These are phyloP conservation scores for Ptychadena robeensis DNA, from an alignment of 2,797 vertebrate species.

Conservation along the genomic window DNA sequence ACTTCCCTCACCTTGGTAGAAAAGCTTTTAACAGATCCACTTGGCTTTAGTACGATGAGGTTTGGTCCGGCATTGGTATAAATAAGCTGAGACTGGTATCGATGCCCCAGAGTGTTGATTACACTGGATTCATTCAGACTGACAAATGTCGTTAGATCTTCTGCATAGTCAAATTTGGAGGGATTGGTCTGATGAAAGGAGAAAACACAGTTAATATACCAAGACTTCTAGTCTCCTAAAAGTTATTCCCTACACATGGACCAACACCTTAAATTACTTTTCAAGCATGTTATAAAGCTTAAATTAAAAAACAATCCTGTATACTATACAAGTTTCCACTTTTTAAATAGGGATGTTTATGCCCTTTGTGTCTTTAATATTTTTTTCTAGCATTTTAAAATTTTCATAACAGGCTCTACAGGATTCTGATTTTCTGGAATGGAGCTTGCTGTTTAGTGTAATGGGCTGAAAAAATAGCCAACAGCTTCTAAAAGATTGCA, in stretches of 20 bases:
- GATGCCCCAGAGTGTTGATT: conserved; percentile 80
- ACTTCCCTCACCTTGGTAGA: conserved; percentile 48
- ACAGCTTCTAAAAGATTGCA: too few species aligned
- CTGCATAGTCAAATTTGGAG: conserved; percentile 79
- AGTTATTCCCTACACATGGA: background rate
- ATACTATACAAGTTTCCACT: too few species aligned
- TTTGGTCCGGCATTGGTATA: conserved; percentile 81
- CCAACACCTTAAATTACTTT: background rate
- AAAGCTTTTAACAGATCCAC: background rate
- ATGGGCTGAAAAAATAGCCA: too few species aligned
- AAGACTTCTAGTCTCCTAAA: background rate
- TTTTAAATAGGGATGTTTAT: too few species aligned
- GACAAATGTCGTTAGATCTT: conserved; percentile 84
- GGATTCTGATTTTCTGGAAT: too few species aligned
- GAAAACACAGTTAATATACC: background rate
- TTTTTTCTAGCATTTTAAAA: too few species aligned
- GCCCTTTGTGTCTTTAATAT: too few species aligned
- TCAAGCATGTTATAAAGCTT: background rate
- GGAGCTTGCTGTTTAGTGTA: too few species aligned
- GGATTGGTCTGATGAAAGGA: conserved; percentile 81
- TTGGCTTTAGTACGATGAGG: conserved; percentile 81
- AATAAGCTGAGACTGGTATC: conserved; percentile 75
- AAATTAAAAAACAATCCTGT: background rate
- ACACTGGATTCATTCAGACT: conserved; percentile 84
- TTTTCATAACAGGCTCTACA: too few species aligned